Evolutionary conservation across 2,797 vertebrate species (phyloP).

Genomic region (Psittacula echo): DNA sequence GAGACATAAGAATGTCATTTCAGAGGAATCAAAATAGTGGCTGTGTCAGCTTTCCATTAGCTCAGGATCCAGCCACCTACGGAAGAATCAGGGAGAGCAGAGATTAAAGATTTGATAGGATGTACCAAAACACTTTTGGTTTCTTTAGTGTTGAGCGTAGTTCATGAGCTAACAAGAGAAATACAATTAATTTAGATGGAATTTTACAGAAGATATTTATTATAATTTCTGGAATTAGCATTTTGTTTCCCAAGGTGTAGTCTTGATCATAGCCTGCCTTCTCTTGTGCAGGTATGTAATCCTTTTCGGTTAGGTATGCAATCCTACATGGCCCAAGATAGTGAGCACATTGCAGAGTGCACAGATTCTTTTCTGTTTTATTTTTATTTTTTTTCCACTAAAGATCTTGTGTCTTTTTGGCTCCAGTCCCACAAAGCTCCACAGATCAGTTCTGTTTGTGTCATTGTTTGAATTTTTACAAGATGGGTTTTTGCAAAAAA

Average conservation of each 20-base stretch:
- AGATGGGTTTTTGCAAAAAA: not conserved
- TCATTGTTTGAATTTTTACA: not conserved
- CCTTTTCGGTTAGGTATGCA: accelerated
- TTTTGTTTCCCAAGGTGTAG: not conserved
- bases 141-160: not conserved
- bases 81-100: not conserved
- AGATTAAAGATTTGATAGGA: not conserved
- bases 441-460: not conserved
- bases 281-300: not conserved
- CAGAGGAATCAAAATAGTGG: not conserved
- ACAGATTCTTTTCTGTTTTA: not conserved
- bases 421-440: not conserved
- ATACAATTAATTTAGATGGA: not conserved
- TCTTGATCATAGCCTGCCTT: not conserved
- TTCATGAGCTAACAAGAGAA: not conserved
- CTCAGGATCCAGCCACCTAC: not conserved
- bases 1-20: not conserved
- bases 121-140: not conserved
- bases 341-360: not conserved
- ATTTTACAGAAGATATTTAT: not conserved
- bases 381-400: not conserved
- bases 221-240: not conserved
- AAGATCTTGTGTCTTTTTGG: not conserved
- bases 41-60: not conserved
- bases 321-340: not conserved